Evolutionary conservation across 2,888 invertebrate genomes (phyloP).

Genomic region (Hemaris fuciformis): DNA sequence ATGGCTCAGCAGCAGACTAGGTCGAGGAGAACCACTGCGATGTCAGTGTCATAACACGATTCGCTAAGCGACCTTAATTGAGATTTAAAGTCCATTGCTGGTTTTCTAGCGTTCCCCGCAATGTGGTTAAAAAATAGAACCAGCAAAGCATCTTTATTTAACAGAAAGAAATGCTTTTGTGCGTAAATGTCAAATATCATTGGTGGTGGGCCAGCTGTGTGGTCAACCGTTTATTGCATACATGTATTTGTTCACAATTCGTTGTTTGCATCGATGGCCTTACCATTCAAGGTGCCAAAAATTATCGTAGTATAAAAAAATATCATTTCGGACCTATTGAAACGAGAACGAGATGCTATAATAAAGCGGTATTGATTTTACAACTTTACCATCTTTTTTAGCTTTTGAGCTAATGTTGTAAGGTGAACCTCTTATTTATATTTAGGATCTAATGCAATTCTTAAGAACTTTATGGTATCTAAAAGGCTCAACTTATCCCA

Average conservation of each 20-base stretch:
- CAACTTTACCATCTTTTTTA: too few relatives aligned
- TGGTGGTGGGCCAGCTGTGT: slow-evolving; percentile 41
- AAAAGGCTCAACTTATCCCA: too few relatives aligned
- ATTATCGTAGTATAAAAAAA: slow-evolving; percentile 34
- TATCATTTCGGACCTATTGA: neutral
- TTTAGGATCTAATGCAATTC: too few relatives aligned
- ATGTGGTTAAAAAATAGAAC: neutral
- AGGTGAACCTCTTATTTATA: too few relatives aligned
- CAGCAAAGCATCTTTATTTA: slow-evolving; percentile 12
- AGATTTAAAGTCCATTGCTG: slow-evolving; percentile 45
- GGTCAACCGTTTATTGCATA: slow-evolving; percentile 62
- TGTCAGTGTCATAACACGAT: slow-evolving; percentile 72
- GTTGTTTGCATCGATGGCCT: slow-evolving; percentile 57
- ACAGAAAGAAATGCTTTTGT: slow-evolving; percentile 30
- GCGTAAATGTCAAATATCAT: slow-evolving; percentile 3
- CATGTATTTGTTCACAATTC: slow-evolving; percentile 51
- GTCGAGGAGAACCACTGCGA: slow-evolving; percentile 78
- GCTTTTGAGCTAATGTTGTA: neutral
- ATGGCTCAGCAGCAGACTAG: slow-evolving; percentile 78
- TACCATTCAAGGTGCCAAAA: slow-evolving; percentile 50
- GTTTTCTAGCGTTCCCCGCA: slow-evolving; percentile 26
- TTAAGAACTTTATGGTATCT: too few relatives aligned
- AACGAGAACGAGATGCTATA: neutral
- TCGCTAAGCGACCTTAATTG: slow-evolving; percentile 40
- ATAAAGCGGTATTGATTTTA: neutral